These are phyloP conservation scores for Stigmatopora nigra DNA, from an alignment of 2,113 vertebrate species.

Conservation along the genomic window DNA sequence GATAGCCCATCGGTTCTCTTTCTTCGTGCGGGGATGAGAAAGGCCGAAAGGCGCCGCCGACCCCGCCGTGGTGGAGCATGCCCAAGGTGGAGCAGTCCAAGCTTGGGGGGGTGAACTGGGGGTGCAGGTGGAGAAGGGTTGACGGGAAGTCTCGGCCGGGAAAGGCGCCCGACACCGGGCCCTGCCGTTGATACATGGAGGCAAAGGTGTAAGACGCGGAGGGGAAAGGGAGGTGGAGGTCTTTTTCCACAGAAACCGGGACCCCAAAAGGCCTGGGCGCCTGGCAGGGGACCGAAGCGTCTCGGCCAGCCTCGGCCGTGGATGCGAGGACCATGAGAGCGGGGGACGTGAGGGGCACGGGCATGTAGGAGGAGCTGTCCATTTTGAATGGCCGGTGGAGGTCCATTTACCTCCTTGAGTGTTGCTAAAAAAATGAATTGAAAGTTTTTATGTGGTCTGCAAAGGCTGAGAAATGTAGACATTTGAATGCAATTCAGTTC, in stretches of 20 bases:
- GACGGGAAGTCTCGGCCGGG: conserved; percentile 90
- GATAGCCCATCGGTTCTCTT: conserved; percentile 81
- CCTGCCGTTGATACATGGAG: conserved; percentile 97
- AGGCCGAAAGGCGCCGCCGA: conserved; percentile 92
- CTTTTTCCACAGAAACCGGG: conserved; percentile 89
- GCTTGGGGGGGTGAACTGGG: conserved; percentile 89
- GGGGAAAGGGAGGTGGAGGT: conserved; percentile 93
- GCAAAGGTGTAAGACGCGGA: conserved; percentile 95
- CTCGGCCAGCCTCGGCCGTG: conserved; percentile 88
- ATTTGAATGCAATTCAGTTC: too few species aligned
- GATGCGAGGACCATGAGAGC: conserved; percentile 96
- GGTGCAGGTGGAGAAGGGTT: conserved; percentile 92
- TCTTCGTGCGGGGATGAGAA: conserved; percentile 88
- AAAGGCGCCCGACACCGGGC: conserved; percentile 83
- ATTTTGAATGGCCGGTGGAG: conserved; percentile 99
- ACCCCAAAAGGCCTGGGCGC: conserved; percentile 88
- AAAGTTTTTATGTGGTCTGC: conserved; percentile 9
- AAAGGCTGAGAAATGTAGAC: neutral
- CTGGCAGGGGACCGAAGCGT: conserved; percentile 92
- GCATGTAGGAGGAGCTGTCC: conserved; percentile 96
- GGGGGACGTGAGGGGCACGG: conserved; percentile 89
- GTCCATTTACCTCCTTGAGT: conserved; percentile 81
- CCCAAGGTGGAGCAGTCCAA: conserved; percentile 93
- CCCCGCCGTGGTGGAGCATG: conserved; percentile 89
- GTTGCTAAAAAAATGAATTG: conserved; percentile 35